Base-by-base conservation (phyloP, 2,113 vertebrate genomes). In the Myiopsitta monachus region DNA sequence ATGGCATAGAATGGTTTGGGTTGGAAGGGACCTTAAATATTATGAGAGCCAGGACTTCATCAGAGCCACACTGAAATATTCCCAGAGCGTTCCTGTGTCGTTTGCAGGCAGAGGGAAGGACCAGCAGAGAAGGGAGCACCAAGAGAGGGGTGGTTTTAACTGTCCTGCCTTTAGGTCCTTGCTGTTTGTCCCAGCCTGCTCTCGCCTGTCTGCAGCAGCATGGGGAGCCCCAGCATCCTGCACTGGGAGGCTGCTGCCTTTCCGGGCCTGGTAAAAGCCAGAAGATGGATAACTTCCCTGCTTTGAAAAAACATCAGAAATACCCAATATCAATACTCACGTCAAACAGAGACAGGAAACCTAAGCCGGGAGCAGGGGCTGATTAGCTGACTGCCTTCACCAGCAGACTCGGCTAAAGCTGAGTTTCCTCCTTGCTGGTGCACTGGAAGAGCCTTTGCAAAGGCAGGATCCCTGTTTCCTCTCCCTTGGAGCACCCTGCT, bases 281-380 rank as follows among this genome's bases (percentile, higher is more conserved):
- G 43, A 38, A 41, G 61, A 59, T n/a, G 15, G 23, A 18, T n/a
- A 57, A 69, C 18, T 64, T 46, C 44, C 31, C 49, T 61, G 52
- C 64, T 69, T 74, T 54, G 41, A 88, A 88, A 92, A 91, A 59
- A 0, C 43, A 59, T 51, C 61, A 64, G 44, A 69, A 89, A 89
- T 78, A 89, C 75, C 88, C 49, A 61, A 4, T 83, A 73, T 59
- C 85, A 75, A 70, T 89, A 75, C 66, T 36, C 55, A 55, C 4
- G 0, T 83, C 49, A 49, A 85, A 57, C 0, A 5, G 77, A 79
- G 72, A 69, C 67, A 66, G 55, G 67, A 89, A 94, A 79, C 88
- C 52, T 59, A 69, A 68, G 80, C 1, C 0, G 21, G n/a, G 61
- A 52, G 66, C 1, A 0, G 49, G 36, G 44, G 67, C 10, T 85